Evolutionary conservation across 2,888 invertebrate species (phyloP).

Genomic region (Trileptium ribeirensis): DNA sequence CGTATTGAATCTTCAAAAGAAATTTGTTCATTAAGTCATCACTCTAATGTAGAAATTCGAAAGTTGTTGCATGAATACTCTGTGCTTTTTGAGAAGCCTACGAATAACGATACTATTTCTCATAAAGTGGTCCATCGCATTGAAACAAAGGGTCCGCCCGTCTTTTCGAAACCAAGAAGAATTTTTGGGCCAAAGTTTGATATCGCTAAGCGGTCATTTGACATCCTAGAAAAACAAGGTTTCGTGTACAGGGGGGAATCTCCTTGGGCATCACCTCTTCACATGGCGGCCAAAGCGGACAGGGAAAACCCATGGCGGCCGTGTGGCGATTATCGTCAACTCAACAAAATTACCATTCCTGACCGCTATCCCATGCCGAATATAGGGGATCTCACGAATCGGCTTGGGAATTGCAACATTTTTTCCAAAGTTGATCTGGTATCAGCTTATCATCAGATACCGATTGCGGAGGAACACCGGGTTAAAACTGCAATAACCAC

Average conservation of each 20-base stretch:
- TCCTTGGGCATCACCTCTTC: background rate
- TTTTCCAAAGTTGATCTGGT: conserved; percentile 18
- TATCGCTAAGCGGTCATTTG: background rate
- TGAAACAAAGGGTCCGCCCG: background rate
- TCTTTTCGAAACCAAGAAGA: background rate
- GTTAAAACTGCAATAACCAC: conserved; percentile 31
- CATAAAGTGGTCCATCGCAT: background rate
- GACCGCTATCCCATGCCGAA: background rate
- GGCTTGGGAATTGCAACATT: background rate
- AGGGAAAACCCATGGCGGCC: background rate
- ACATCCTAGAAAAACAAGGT: background rate
- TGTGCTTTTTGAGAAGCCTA: background rate
- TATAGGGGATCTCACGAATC: background rate
- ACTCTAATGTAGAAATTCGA: background rate
- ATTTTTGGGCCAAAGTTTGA: background rate
- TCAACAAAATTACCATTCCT: background rate
- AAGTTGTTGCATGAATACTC: background rate
- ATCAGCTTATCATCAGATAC: conserved; percentile 26
- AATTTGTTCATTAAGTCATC: background rate
- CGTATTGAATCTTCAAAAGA: background rate
- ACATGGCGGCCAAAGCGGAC: background rate
- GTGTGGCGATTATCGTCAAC: background rate
- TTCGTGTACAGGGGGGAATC: background rate
- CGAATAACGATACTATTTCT: background rate
- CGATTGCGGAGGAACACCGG: conserved; percentile 24